Conservation (phyloP, 2,888 invertebrate species). For the Lepidocyrtinus sp. region DNA sequence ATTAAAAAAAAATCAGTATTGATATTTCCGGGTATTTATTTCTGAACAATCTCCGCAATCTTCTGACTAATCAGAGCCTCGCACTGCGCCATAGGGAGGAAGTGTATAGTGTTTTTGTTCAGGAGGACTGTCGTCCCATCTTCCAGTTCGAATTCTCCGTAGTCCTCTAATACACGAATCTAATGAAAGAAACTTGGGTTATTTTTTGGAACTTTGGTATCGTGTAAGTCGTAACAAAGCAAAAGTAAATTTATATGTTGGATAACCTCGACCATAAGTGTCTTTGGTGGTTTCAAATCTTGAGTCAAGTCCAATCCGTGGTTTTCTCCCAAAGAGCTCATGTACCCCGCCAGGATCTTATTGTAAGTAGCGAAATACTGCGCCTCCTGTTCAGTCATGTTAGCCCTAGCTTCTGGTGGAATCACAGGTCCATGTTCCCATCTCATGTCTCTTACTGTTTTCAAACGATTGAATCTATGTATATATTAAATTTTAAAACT, state of each 20-base stretch:
- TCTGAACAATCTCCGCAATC: constrained; percentile 77
- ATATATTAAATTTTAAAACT: constrained; percentile 20
- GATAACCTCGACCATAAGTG: constrained; percentile 93
- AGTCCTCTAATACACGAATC: constrained; percentile 87
- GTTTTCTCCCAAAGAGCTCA: constrained; percentile 89
- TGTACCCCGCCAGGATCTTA: constrained; percentile 87
- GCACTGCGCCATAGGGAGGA: constrained; percentile 89
- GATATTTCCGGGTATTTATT: too few relatives aligned
- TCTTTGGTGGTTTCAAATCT: constrained; percentile 92
- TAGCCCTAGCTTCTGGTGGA: constrained; percentile 86
- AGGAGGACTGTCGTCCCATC: constrained; percentile 92
- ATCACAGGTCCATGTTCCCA: constrained; percentile 97
- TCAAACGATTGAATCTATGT: constrained; percentile 82
- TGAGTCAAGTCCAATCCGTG: constrained; percentile 87
- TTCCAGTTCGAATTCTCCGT: constrained; percentile 94
- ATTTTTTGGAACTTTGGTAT: background rate
- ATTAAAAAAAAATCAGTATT: too few relatives aligned
- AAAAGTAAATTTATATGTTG: too few relatives aligned
- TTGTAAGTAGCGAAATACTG: constrained; percentile 93
- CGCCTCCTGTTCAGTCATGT: constrained; percentile 86
- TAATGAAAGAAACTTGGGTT: constrained; percentile 69
- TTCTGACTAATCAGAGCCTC: constrained; percentile 93
- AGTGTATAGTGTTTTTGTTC: constrained; percentile 93
- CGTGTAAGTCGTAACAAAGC: background rate
- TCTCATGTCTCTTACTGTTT: constrained; percentile 86